Evolutionary conservation across 2,888 invertebrate genomes (phyloP).

Genomic region (Willowsia nigromaculata): DNA sequence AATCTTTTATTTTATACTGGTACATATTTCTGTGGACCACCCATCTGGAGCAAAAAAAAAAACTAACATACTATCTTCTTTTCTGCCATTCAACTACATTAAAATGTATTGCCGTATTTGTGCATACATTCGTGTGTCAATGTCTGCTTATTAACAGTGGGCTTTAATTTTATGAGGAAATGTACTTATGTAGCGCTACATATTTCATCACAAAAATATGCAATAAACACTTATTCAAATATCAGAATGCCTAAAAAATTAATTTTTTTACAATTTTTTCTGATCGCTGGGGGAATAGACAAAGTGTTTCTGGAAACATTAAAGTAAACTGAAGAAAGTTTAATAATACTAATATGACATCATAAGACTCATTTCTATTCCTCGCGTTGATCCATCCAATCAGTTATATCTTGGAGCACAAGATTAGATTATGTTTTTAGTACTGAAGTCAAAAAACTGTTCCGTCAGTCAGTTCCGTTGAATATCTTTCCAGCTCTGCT

Average conservation of each 20-base stretch:
- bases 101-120: background rate
- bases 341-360: background rate
- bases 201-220: background rate
- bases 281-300: conserved; percentile 19
- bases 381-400: background rate
- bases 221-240: no score
- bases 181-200: background rate
- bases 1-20: background rate
- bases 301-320: background rate
- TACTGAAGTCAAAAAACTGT: conserved; percentile 28
- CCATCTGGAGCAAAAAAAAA: conserved; percentile 57
- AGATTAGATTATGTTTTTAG: background rate
- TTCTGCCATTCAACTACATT: background rate
- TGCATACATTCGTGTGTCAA: background rate
- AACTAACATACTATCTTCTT: background rate
- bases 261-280: background rate
- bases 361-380: no score
- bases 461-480: conserved; percentile 43
- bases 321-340: conserved; percentile 5
- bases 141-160: background rate
- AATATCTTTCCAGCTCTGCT: conserved; percentile 52
- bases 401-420: background rate
- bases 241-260: no score
- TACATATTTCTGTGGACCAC: conserved; percentile 17
- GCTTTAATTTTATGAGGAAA: conserved; percentile 1